Base-by-base conservation (phyloP, 2,113 vertebrate genomes). In the Silurus asotus region DNA sequence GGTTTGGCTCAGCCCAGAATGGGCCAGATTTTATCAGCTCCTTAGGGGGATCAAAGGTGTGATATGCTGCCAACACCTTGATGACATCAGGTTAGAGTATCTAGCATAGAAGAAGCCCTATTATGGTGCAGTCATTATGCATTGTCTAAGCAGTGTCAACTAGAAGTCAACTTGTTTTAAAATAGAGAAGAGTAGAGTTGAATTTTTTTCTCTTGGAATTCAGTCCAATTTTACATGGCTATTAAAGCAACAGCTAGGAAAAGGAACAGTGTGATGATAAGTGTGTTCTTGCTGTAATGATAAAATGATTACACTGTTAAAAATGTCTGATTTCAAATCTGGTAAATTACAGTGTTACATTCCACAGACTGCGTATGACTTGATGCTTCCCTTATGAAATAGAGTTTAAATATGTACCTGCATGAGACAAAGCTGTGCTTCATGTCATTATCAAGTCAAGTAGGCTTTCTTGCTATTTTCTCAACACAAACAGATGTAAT, bases 11-110 rank as follows among this genome's bases (percentile, higher is more conserved):
- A 87, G 90, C 91, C 90, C 80, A 81, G 89, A 92, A 89, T 89
- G 91, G 88, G 90, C 89, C 91, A 93, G 93, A 94, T 95, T 94
- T 93, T 91, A 93, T 95, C 93, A 89, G 89, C 87, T 49, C 90
- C 91, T 93, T 89, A 75, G 85, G 88, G 87, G 90, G 92, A 94
- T 93, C 90, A 92, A 87, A 65, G 87, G 13, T 72, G 81, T 81
- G 87, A 89, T 83, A 83, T 87, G 82, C 86, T 86, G 88, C 87
- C 90, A 74, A 51, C 28, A 91, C 84, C 89, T 89, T 89, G 90
- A 90, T 82, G 91, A 90, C 85, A 86, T 89, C 19, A 81, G 81
- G 82, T 89, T 87, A 88, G 69, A 88, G 83, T 55, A 85, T 82
- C 84, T 84, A 72, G 72, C 85, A 75, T 8, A 4, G 59, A 25